Evolutionary conservation across 2,888 invertebrate species (phyloP).

Genomic region (Netelia inedita): DNA sequence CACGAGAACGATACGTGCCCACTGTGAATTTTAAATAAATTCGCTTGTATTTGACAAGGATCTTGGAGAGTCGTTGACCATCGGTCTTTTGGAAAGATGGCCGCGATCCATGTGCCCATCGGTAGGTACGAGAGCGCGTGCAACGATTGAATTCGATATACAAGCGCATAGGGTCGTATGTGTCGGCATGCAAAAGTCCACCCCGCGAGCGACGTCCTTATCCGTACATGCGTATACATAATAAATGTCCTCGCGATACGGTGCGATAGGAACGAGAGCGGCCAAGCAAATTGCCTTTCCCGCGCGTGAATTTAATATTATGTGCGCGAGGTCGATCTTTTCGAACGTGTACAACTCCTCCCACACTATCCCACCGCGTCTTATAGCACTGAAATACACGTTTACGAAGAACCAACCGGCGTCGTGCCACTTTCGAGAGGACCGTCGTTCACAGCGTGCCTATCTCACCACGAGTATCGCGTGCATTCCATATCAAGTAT

Average conservation of each 20-base stretch:
- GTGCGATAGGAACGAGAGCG: constrained; percentile 54
- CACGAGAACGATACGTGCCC: constrained; percentile 98
- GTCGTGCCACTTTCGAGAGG: constrained; percentile 56
- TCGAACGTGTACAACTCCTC: constrained; percentile 44
- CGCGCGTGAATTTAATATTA: constrained; percentile 32
- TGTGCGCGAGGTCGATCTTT: constrained; percentile 38
- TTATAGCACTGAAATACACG: constrained; percentile 45
- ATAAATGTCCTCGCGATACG: constrained; percentile 29
- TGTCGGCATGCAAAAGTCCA: too few species aligned
- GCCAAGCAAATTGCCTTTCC: constrained; percentile 49
- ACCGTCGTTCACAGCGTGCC: constrained; percentile 20
- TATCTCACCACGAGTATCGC: constrained; percentile 43
- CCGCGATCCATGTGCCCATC: constrained; percentile 6
- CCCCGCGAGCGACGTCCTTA: neutral
- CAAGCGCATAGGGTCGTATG: constrained; percentile 4
- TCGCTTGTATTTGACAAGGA: constrained; percentile 45
- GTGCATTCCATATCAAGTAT: constrained; percentile 60
- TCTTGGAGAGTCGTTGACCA: constrained; percentile 52
- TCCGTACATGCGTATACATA: constrained; percentile 1
- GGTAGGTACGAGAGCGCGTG: constrained; percentile 41
- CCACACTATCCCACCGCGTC: constrained; percentile 41
- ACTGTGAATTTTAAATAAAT: constrained; percentile 87
- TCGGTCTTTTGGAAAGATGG: constrained; percentile 41
- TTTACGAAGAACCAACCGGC: constrained; percentile 54
- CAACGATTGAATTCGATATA: constrained; percentile 56